These are phyloP conservation scores for Epizoanthus stellaris DNA, from an alignment of 92 coral and sea anemone genomes.

Conservation along the genomic window DNA sequence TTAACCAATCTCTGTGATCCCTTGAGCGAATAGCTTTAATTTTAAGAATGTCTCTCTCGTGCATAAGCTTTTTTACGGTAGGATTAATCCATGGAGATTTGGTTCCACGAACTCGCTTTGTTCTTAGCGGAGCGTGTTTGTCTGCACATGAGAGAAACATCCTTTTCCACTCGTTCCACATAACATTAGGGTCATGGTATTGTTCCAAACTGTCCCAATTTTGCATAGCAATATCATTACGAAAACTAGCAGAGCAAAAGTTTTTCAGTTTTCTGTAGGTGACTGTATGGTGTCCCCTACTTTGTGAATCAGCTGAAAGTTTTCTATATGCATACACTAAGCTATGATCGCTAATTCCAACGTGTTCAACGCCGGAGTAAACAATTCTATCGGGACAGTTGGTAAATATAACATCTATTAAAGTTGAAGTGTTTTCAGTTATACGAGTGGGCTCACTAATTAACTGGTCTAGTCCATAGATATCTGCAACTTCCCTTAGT, in stretches of 20 bases:
- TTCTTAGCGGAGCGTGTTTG: too few relatives aligned
- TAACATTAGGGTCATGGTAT: constrained; percentile 44
- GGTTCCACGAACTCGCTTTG: not conserved
- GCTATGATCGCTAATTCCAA: constrained; percentile 28
- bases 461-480: not conserved
- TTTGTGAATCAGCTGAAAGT: not conserved
- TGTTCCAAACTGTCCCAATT: constrained; percentile 46
- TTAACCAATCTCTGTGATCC: too few relatives aligned
- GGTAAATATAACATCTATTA: constrained; percentile 58
- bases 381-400: constrained; percentile 58
- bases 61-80: constrained; percentile 13
- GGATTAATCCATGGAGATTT: constrained; percentile 30
- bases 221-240: constrained; percentile 46
- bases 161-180: constrained; percentile 28
- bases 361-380: too few relatives aligned
- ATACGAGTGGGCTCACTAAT: not conserved
- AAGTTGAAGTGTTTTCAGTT: constrained; percentile 49
- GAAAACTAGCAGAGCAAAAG: constrained; percentile 22
- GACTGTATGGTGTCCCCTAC: too few relatives aligned
- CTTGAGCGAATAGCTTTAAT: too few relatives aligned
- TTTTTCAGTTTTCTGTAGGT: not conserved
- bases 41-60: too few relatives aligned
- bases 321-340: constrained; percentile 52
- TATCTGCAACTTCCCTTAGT: constrained; percentile 44
- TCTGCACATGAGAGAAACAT: too few relatives aligned